A percentile compares a stretch with the other conserved stretches of the same genome.
phyloP scores from a whole-genome alignment of 2,113 vertebrate species.

The Dunckerocampus dactyliophorus region DNA sequence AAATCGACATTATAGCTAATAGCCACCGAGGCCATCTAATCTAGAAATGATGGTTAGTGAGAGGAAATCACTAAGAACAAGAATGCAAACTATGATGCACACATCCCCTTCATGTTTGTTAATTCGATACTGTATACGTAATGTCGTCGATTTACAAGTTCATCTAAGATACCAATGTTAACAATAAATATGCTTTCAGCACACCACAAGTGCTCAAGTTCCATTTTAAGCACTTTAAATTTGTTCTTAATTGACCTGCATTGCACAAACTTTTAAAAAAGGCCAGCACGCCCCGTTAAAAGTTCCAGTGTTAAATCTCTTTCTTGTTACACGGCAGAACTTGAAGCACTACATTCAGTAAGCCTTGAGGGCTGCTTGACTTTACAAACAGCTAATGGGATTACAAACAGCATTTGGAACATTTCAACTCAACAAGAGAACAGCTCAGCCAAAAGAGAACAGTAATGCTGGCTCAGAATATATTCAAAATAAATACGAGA shows the following conservation, averaged over 20 bases:
- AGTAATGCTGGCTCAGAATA: conserved; percentile 32
- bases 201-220: neutral
- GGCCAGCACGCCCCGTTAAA: neutral
- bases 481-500: conserved; percentile 35
- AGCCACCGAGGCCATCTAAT: conserved; percentile 20
- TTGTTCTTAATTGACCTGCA: neutral
- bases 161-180: neutral
- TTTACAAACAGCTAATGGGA: conserved; percentile 12
- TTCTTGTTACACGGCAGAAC: no score
- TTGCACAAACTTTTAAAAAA: neutral
- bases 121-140: neutral
- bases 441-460: conserved; percentile 4
- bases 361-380: neutral
- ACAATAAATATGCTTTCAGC: neutral
- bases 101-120: conserved; percentile 30
- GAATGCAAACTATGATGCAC: conserved; percentile 31
- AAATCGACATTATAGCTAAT: conserved; percentile 59
- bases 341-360: conserved; percentile 5
- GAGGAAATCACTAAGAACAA: conserved; percentile 17
- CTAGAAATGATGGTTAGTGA: conserved; percentile 31
- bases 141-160: neutral
- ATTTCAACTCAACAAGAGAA: conserved; percentile 44
- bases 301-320: neutral
- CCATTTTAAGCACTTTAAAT: neutral
- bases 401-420: conserved; percentile 28